These are phyloP conservation scores for Dryas iulia DNA, from an alignment of 1,140 invertebrate genomes.

Conservation along the genomic window DNA sequence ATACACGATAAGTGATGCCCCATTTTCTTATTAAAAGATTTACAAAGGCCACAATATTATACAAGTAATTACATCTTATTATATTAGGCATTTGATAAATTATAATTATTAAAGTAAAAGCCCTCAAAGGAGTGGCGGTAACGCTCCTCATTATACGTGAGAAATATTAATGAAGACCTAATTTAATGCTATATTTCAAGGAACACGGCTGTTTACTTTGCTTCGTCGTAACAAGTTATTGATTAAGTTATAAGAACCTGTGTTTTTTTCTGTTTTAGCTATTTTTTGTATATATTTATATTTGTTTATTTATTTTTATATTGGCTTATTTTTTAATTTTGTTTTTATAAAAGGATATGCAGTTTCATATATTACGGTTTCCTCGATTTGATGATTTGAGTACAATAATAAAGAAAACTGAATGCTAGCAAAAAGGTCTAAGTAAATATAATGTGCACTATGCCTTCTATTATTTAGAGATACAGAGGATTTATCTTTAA, in stretches of 20 bases:
- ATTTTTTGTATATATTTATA: no score
- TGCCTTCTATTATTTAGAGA: no score
- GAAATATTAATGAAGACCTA: constrained; percentile 2
- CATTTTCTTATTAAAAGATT: neutral
- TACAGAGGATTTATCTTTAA: no score
- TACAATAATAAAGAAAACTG: no score
- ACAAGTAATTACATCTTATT: neutral
- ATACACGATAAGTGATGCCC: no score
- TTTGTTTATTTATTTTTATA: neutral
- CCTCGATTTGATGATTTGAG: no score
- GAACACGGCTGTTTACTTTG: neutral
- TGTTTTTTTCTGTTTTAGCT: neutral
- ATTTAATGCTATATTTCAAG: neutral
- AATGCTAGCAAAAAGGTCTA: no score
- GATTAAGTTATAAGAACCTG: neutral
- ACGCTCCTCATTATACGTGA: neutral
- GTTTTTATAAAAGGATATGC: no score
- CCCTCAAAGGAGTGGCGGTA: neutral
- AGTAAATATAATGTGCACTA: no score
- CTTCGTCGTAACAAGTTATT: neutral
- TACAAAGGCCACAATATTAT: neutral
- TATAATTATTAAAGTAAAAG: constrained; percentile 2
- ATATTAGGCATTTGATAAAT: neutral
- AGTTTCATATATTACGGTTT: no score
- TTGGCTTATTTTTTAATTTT: neutral